Evolutionary conservation across 2,888 invertebrate species (phyloP), one percentile per base, ranked within the genome.

Genomic region (Cephonodes hylas): DNA sequence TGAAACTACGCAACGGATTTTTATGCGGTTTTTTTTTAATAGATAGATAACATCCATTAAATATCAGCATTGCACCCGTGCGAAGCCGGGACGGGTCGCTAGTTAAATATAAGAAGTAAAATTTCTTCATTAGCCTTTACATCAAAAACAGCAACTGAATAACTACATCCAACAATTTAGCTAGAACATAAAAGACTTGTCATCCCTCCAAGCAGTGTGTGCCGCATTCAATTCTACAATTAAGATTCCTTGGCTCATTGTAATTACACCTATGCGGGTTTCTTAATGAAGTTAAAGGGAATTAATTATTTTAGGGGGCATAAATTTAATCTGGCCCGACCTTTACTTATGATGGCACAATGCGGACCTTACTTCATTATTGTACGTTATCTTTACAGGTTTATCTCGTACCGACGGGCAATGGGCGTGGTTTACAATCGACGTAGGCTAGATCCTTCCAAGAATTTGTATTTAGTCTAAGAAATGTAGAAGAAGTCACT

Each of bases 241-340:
- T 90, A 91, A 91, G 90, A 91, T 91, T 91, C 91, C 91, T 86
- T 81, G 83, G 89, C 80, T 90, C 89, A 89, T 91, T 89, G 89
- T 91, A 91, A 91, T 91, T 91, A 91, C 91, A 91, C 91, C 88
- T 91, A 91, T 91, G 91, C 91, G 91, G 91, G 91, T 85, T 83
- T 86, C 88, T 89, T 91, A 91, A 91, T 91, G 91, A 91, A 91
- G 87, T 91, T 91, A 90, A 91, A 88, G 91, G 88, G 89, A 91
- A 91, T 91, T 91, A 88, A 91, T 91, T 91, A 91, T 91, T 90
- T 88, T 85, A 87, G 89, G 88, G 80, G 80, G 85, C 80, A 89
- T 89, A 89, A 89, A 90, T 90, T 90, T 89, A 89, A 90, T 88
- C 87, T 84, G 80, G 83, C 75, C 82, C 82, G 85, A 81, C 88